Conservation (phyloP, 2,797 vertebrate genomes). For the Enoplosus armatus region DNA sequence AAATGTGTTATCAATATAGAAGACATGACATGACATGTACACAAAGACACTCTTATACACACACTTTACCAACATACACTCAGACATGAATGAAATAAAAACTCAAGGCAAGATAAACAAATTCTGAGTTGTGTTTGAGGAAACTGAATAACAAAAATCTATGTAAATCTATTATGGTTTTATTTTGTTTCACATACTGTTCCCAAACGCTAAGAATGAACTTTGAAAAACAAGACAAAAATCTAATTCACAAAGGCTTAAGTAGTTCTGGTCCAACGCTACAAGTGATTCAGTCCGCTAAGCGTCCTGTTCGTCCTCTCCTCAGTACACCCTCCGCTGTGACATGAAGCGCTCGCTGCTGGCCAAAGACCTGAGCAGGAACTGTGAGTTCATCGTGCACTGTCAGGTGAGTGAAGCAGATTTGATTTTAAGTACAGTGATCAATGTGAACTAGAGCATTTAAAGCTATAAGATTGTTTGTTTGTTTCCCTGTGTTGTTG, state of each 20-base stretch:
- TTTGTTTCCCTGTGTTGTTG: too few species aligned
- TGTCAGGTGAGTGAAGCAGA: constrained; percentile 84
- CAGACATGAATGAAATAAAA: neutral
- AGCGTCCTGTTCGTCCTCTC: neutral
- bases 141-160: neutral
- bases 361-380: constrained; percentile 95
- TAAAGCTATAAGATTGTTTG: neutral
- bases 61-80: neutral
- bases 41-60: neutral
- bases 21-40: neutral
- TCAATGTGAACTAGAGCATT: neutral
- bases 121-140: neutral
- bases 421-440: too few species aligned
- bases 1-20: neutral
- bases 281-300: too few species aligned
- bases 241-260: neutral
- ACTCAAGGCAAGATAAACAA: neutral
- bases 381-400: constrained; percentile 97
- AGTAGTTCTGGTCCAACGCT: too few species aligned
- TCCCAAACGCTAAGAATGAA: neutral
- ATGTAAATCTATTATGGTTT: too few species aligned
- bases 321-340: constrained; percentile 94
- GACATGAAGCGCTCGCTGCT: constrained; percentile 95
- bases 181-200: too few species aligned
- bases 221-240: neutral